Evolutionary conservation across 1,140 invertebrate species (phyloP).

Genomic region (Listronotus oregonensis): DNA sequence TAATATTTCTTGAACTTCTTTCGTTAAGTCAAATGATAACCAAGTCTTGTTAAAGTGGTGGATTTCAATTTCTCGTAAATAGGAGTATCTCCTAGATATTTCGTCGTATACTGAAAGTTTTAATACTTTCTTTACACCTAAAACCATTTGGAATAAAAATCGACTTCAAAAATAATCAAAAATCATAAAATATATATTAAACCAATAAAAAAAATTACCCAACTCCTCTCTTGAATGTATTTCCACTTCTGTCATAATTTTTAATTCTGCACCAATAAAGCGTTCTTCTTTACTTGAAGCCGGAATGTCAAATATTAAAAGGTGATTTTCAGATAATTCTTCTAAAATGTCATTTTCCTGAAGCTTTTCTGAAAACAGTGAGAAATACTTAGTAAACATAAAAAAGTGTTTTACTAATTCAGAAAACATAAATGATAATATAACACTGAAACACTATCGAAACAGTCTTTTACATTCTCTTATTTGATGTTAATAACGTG

Average conservation of each 20-base stretch:
- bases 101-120: slow-evolving; percentile 49
- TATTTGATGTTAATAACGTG: too few relatives aligned
- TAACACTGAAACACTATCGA: too few relatives aligned
- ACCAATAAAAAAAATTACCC: too few relatives aligned
- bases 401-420: too few relatives aligned
- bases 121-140: slow-evolving; percentile 45
- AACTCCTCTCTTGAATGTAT: slow-evolving; percentile 25
- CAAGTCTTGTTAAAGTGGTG: slow-evolving; percentile 51
- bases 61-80: slow-evolving; percentile 41
- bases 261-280: slow-evolving; percentile 50
- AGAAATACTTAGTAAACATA: too few relatives aligned
- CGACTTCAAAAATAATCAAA: too few relatives aligned
- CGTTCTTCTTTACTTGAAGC: slow-evolving; percentile 43
- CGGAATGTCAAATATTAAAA: slow-evolving; percentile 51
- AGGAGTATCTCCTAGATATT: slow-evolving; percentile 31
- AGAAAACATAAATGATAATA: too few relatives aligned
- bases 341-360: slow-evolving; percentile 39
- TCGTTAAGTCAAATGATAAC: slow-evolving; percentile 51
- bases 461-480: too few relatives aligned
- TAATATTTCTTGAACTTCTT: slow-evolving; percentile 41
- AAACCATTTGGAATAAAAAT: too few relatives aligned
- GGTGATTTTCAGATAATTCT: slow-evolving; percentile 44
- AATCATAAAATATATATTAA: too few relatives aligned
- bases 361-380: slow-evolving; percentile 31
- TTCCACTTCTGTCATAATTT: slow-evolving; percentile 48